Conservation (phyloP, 1,140 invertebrate species). For the Ganaspis sp. region DNA sequence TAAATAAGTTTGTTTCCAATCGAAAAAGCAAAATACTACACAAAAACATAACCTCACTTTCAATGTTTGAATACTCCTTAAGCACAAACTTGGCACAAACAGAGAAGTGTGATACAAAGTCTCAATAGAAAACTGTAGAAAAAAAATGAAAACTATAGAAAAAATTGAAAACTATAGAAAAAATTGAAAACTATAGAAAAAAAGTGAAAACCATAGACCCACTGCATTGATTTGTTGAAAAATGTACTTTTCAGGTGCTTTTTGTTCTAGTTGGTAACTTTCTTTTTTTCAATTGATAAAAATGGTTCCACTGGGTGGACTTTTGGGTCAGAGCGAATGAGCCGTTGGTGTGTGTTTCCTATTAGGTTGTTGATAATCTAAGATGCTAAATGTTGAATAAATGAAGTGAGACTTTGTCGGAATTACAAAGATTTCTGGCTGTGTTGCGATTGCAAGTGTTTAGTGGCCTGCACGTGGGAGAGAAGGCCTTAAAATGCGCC, state of each 20-base stretch:
- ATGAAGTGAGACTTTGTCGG: slow-evolving; percentile 18
- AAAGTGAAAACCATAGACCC: too few relatives aligned
- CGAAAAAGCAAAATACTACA: too few relatives aligned
- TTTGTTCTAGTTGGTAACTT: neutral
- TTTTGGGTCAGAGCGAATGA: slow-evolving; percentile 3
- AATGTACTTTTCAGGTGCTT: neutral
- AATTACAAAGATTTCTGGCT: slow-evolving; percentile 25
- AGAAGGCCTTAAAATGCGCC: slow-evolving; percentile 40
- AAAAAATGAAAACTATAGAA: too few relatives aligned
- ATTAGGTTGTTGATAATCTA: slow-evolving; percentile 18
- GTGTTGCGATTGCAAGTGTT: neutral
- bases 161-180: too few relatives aligned
- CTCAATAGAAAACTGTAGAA: too few relatives aligned
- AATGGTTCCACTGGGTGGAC: neutral
- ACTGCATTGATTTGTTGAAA: too few relatives aligned
- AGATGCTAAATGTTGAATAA: slow-evolving; percentile 21
- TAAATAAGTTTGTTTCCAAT: too few relatives aligned
- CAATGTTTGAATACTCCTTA: too few relatives aligned
- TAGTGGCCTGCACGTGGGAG: neutral
- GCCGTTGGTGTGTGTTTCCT: slow-evolving; percentile 10
- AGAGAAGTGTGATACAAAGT: too few relatives aligned
- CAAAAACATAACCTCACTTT: too few relatives aligned
- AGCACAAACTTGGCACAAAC: too few relatives aligned
- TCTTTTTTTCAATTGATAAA: slow-evolving; percentile 15
- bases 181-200: too few relatives aligned